Evolutionary conservation across 2,113 vertebrate genomes (phyloP), one percentile per base, ranked within the genome.

Genomic region (Euleptes europaea): DNA sequence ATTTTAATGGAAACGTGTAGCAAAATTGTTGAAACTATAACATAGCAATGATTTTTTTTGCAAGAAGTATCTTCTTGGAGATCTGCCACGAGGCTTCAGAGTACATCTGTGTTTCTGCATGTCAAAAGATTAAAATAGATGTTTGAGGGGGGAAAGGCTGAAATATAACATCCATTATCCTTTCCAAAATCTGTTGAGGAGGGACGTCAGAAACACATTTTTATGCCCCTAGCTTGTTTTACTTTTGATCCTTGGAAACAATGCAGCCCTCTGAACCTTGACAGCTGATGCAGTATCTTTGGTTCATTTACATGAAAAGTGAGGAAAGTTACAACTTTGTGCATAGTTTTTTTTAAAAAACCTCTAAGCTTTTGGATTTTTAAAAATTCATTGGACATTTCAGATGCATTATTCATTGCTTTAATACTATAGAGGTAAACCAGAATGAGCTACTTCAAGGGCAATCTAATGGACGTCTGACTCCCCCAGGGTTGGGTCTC

Each of bases 1-100:
- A 63, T 80, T 89, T 85, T 86, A 44, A 84, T 51, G 80, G 31
- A 84, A 87, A 88, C 89, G 33, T 65, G 82, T 73, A 78, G 47
- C 75, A 67, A 70, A 84, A 40, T 44, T 80, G 44, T 49, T 80
- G 47, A 79, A 89, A 57, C 28, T 74, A 28, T 3, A 71, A 70
- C 67, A 54, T 13, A 80, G 83, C 23, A 84, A 28, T 82, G 28
- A 44, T 8, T 66, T 23, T 60, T 63, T 63, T 86, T 92, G 4
- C 38, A 38, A 51, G 33, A 44, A 60, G n/a, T 12, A 83, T 13
- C 54, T 84, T 78, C 44, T 7, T 40, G 35, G 80, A 85, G 74
- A 87, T 79, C 31, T 42, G 28, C 10, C 40, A 72, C 40, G 3
- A 28, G 66, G n/a, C 42, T 85, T n/a, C 74, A 12, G 54, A 73